Percentiles rank a stretch among this genome's conserved stretches.
phyloP scores from a whole-genome alignment of 2,797 vertebrate species.

The Enteromius treurensis region DNA sequence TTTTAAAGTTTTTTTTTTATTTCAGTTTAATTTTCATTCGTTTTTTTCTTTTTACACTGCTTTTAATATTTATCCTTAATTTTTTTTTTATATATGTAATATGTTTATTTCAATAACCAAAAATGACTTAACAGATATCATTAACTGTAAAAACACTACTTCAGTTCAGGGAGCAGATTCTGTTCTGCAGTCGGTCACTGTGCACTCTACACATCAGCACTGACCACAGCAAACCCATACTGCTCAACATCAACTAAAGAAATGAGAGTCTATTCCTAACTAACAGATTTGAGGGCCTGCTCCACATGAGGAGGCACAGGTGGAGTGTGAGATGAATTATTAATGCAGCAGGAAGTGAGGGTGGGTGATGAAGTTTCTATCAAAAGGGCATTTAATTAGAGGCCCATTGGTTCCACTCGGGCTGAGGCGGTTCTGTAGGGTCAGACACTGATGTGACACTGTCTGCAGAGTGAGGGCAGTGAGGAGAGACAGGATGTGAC shows the following conservation, averaged over 20 bases:
- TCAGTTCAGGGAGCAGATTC: background rate
- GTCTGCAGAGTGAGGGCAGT: constrained; percentile 24
- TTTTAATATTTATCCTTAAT: background rate
- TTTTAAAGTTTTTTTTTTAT: background rate
- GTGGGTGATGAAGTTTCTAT: constrained; percentile 32
- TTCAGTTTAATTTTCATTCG: background rate
- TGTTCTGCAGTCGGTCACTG: background rate
- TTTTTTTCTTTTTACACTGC: background rate
- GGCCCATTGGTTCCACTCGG: constrained; percentile 31
- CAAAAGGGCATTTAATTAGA: constrained; percentile 51
- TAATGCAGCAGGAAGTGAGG: constrained; percentile 33
- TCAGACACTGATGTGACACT: background rate
- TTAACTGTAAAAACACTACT: background rate
- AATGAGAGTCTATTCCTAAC: background rate
- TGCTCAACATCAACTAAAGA: background rate
- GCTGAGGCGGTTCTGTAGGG: background rate
- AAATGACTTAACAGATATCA: background rate
- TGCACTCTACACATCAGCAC: background rate
- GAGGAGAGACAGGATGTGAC: background rate
- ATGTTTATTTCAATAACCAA: background rate
- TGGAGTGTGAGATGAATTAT: constrained; percentile 40
- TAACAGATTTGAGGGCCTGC: constrained; percentile 5
- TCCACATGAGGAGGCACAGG: constrained; percentile 9
- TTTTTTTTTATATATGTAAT: too few species aligned
- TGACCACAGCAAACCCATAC: background rate